phyloP scores from a whole-genome alignment of 2,888 invertebrate genomes.

The Cynaeus angustus region DNA sequence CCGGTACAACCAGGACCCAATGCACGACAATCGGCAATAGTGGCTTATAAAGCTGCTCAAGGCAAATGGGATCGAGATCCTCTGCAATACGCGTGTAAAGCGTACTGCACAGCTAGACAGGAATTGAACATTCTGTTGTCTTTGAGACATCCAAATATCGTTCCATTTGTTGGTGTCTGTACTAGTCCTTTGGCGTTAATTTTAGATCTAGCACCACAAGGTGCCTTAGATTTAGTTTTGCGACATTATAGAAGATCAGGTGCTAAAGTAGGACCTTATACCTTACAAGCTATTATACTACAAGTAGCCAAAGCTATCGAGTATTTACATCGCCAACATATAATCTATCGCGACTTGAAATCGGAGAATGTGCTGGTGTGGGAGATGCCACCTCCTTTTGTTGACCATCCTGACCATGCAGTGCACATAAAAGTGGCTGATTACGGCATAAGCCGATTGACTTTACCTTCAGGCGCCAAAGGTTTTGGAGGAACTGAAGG shows the following conservation, averaged over 20 bases:
- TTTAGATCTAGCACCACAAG: constrained; percentile 92
- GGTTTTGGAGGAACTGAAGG: constrained; percentile 99
- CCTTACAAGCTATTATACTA: constrained; percentile 88
- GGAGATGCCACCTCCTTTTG: constrained; percentile 90
- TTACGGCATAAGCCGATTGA: constrained; percentile 93
- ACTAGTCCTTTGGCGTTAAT: constrained; percentile 91
- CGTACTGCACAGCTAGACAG: constrained; percentile 96
- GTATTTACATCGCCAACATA: constrained; percentile 93
- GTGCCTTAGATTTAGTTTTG: constrained; percentile 89
- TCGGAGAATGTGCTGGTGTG: constrained; percentile 99
- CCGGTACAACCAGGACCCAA: constrained; percentile 90
- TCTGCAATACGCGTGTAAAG: constrained; percentile 92
- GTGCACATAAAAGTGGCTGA: constrained; percentile 97
- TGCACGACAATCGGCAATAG: constrained; percentile 78
- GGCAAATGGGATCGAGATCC: constrained; percentile 97
- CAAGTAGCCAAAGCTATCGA: constrained; percentile 95
- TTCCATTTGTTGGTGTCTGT: constrained; percentile 93
- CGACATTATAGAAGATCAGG: constrained; percentile 91
- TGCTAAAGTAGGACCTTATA: constrained; percentile 85
- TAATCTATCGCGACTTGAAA: constrained; percentile 95
- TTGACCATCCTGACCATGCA: constrained; percentile 78
- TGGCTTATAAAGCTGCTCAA: constrained; percentile 73
- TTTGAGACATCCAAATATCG: constrained; percentile 92
- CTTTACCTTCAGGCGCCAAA: constrained; percentile 92
- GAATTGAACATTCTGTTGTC: constrained; percentile 91